Evolutionary conservation across 64 coral and sea anemone species (phyloP).

Genomic region (Stichodactyla mertensii): DNA sequence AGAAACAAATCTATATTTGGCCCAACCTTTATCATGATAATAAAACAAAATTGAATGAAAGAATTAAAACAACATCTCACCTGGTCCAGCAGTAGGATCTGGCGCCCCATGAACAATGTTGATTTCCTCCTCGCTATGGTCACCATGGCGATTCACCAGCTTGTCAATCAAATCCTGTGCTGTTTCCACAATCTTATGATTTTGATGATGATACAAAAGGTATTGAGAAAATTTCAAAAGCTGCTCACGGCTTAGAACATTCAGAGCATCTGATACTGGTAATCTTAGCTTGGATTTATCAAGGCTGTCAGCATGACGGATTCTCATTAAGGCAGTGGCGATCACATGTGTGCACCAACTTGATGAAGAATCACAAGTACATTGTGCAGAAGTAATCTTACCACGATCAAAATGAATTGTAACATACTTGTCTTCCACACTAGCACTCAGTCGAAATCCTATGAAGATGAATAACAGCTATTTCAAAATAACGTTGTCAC

Average conservation of each 20-base stretch:
- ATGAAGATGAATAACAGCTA: not conserved
- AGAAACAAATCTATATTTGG: too few species aligned
- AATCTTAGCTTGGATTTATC: constrained; percentile 26
- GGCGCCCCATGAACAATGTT: constrained; percentile 76
- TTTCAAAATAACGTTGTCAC: too few species aligned
- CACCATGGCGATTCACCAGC: constrained; percentile 33
- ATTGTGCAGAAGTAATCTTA: constrained; percentile 79
- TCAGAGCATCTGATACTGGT: constrained; percentile 75
- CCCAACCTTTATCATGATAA: too few species aligned
- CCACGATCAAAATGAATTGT: constrained; percentile 72
- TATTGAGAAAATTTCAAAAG: constrained; percentile 78
- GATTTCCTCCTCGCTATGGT: constrained; percentile 45
- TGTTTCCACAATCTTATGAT: constrained; percentile 64
- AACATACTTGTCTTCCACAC: constrained; percentile 57
- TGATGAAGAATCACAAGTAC: constrained; percentile 57
- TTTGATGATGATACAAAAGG: constrained; percentile 65
- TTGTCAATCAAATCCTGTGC: constrained; percentile 75
- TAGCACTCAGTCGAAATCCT: constrained; percentile 93
- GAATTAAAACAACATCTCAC: constrained; percentile 3
- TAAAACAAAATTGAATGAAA: too few species aligned
- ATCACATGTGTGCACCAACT: constrained; percentile 74
- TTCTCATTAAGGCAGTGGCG: constrained; percentile 55
- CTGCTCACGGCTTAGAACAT: constrained; percentile 57
- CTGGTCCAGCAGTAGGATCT: constrained; percentile 85
- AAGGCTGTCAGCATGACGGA: constrained; percentile 20